These are phyloP conservation scores for Hyles lineata DNA, from an alignment of 2,888 invertebrate species.

Conservation along the genomic window DNA sequence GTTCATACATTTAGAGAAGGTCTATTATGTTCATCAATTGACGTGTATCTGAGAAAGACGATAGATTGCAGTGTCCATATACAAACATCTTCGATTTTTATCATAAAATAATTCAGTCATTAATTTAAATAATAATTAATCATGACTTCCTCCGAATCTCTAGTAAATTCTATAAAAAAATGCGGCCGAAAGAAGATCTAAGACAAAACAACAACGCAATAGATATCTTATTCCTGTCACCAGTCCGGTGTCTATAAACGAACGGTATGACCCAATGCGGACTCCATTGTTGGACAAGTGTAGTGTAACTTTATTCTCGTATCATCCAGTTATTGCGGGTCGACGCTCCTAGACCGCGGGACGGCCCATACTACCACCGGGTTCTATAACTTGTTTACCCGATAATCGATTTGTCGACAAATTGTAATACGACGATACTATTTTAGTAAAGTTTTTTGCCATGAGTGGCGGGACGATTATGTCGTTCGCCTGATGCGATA, in stretches of 20 bases:
- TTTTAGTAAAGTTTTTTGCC: not conserved
- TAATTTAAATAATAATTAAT: too few species aligned
- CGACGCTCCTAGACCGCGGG: constrained; percentile 3
- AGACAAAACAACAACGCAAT: not conserved
- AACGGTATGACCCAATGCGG: not conserved
- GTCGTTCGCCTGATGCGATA: too few species aligned
- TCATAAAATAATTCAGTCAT: too few species aligned
- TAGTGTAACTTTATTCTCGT: not conserved
- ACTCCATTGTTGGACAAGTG: constrained; percentile 3
- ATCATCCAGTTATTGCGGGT: not conserved
- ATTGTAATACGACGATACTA: not conserved
- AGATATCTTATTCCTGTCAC: not conserved
- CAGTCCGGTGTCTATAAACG: not conserved
- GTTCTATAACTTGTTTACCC: not conserved
- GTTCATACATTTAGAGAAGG: too few species aligned
- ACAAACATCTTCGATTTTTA: too few species aligned
- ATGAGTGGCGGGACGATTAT: too few species aligned
- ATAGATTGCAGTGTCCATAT: too few species aligned
- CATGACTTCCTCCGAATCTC: too few species aligned
- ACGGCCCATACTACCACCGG: not conserved
- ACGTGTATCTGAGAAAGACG: too few species aligned
- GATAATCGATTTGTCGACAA: constrained; percentile 6
- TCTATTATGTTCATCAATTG: too few species aligned
- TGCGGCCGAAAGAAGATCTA: not conserved
- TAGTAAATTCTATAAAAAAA: too few species aligned